These are phyloP conservation scores for Danaus plexippus DNA, from an alignment of 1,140 invertebrate species.

Conservation along the genomic window DNA sequence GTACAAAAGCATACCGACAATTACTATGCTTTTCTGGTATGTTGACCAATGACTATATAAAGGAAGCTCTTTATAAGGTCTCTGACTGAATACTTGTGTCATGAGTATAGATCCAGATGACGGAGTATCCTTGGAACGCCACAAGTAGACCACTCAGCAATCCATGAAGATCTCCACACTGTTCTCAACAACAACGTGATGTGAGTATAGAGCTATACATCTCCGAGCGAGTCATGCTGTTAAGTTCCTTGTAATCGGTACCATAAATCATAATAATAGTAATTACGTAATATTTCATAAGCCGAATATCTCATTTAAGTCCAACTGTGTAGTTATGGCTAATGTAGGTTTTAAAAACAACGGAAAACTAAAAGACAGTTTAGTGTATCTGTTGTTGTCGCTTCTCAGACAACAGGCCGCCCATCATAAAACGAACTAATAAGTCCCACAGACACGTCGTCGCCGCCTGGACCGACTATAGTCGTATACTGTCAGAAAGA, in stretches of 20 bases:
- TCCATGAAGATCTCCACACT: not conserved
- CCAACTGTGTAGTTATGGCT: no score
- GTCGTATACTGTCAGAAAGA: slow-evolving; percentile 19
- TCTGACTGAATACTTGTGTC: slow-evolving; percentile 22
- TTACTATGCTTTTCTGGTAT: slow-evolving; percentile 21
- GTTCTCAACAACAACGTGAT: no score
- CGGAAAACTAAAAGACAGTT: no score
- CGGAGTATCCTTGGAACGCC: slow-evolving; percentile 20
- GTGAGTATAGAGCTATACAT: no score
- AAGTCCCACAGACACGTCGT: slow-evolving; percentile 62
- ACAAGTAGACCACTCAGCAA: slow-evolving; percentile 15
- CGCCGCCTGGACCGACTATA: slow-evolving; percentile 55
- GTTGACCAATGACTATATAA: slow-evolving; percentile 24
- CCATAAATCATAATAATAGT: no score
- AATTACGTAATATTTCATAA: no score
- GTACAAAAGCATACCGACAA: slow-evolving; percentile 8
- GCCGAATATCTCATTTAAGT: no score
- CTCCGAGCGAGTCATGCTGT: no score
- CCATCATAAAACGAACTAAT: slow-evolving; percentile 58
- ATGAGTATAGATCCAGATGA: slow-evolving; percentile 22
- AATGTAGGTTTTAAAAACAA: no score
- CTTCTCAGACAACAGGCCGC: slow-evolving; percentile 44
- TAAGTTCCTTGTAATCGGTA: no score
- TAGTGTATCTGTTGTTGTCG: slow-evolving; percentile 15
- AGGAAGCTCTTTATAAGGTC: slow-evolving; percentile 26